A percentile compares a stretch with the other conserved stretches of the same genome.
These are phyloP conservation scores for Entomobrya multifasciata DNA, from an alignment of 2,888 invertebrate genomes.

Conservation along the genomic window DNA sequence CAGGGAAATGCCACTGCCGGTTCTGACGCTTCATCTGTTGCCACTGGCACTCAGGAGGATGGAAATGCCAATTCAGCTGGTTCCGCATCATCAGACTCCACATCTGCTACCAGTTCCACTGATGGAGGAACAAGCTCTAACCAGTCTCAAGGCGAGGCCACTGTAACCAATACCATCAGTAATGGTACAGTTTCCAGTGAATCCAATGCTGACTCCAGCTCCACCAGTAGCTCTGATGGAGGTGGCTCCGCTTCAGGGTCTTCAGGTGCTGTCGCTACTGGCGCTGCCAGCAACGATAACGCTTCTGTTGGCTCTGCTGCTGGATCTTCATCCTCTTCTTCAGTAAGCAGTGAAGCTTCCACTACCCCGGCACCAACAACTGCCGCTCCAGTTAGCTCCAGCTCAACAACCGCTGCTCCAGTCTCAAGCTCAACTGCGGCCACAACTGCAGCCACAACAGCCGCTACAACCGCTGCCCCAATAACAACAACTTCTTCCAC, in stretches of 20 bases:
- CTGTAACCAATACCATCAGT: background rate
- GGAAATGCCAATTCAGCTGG: background rate
- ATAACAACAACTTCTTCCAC: constrained; percentile 8
- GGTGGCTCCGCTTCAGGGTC: background rate
- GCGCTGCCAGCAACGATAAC: background rate
- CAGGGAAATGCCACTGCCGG: background rate
- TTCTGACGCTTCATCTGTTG: too few relatives aligned
- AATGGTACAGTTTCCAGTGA: background rate
- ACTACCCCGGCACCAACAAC: background rate
- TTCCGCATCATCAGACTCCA: background rate
- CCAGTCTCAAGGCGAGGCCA: background rate
- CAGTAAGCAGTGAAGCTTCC: background rate
- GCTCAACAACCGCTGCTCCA: background rate
- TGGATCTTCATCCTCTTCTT: background rate
- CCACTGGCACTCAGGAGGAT: background rate
- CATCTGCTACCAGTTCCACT: background rate
- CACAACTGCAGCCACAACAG: background rate
- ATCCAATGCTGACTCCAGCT: background rate
- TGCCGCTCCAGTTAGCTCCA: too few relatives aligned
- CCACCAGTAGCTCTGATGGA: background rate
- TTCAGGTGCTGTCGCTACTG: background rate
- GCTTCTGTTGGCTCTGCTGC: background rate
- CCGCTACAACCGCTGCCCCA: background rate
- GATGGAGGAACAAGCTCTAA: background rate
- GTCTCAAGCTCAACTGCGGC: background rate